Conservation (phyloP, 1,140 invertebrate genomes). For the Euschistus heros region DNA sequence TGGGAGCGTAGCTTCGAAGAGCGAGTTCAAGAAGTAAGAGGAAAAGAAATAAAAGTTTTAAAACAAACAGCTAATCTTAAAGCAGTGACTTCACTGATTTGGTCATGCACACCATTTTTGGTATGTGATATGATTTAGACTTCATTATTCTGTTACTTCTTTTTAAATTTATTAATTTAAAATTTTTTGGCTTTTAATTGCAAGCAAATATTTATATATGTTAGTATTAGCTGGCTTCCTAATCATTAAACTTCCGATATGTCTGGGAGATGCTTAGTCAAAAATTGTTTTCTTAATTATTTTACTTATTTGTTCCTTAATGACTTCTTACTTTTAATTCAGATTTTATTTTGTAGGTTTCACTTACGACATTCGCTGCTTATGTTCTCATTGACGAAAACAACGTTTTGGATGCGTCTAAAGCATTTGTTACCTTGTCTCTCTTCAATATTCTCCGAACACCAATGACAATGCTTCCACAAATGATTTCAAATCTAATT, state of each 20-base stretch:
- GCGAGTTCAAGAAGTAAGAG: conserved; percentile 69
- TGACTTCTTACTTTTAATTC: not conserved
- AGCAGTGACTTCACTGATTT: conserved; percentile 82
- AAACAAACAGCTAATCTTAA: conserved; percentile 78
- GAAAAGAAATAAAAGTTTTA: conserved; percentile 73
- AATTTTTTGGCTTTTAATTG: no score
- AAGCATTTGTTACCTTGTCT: conserved; percentile 91
- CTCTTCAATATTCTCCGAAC: conserved; percentile 96
- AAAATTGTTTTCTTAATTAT: not conserved
- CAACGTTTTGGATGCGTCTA: conserved; percentile 72
- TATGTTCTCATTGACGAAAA: conserved; percentile 77
- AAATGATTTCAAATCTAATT: conserved; percentile 52
- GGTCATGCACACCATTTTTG: conserved; percentile 92
- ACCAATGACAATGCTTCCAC: conserved; percentile 47
- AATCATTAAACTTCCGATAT: no score
- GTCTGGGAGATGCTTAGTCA: no score
- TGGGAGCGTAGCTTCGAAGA: conserved; percentile 85
- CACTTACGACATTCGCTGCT: conserved; percentile 83
- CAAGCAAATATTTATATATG: no score
- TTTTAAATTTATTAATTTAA: no score
- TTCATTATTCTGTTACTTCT: no score
- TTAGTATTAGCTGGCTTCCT: no score
- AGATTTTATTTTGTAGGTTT: conserved; percentile 47
- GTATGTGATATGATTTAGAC: conserved; percentile 49
- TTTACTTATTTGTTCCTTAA: no score